A percentile compares a stretch with the other conserved stretches of the same genome.
phyloP scores from a whole-genome alignment of 1,140 invertebrate species.

The Pomacea maculata region DNA sequence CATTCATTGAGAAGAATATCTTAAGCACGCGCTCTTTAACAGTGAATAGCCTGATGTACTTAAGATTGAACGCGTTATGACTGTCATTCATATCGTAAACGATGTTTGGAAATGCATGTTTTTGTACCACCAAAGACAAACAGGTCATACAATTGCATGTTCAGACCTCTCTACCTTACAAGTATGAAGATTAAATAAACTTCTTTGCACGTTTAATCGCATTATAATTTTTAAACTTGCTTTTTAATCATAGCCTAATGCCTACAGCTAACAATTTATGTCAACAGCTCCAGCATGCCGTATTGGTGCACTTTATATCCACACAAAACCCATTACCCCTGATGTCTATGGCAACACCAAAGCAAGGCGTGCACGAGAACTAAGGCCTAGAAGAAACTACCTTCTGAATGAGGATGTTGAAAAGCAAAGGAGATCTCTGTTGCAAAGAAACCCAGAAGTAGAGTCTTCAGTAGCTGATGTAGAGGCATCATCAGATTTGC shows the following conservation, averaged over 20 bases:
- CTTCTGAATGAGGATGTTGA: constrained; percentile 33
- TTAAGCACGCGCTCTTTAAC: too few species aligned
- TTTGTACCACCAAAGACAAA: too few species aligned
- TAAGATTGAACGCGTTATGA: too few species aligned
- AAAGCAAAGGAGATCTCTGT: constrained; percentile 32
- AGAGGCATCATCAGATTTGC: constrained; percentile 20
- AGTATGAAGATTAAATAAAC: neutral
- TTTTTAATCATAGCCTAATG: too few species aligned
- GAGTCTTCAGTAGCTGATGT: neutral
- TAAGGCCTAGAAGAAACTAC: constrained; percentile 24
- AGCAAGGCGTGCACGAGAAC: constrained; percentile 14
- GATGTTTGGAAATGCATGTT: too few species aligned
- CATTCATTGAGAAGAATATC: too few species aligned
- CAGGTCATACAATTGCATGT: neutral
- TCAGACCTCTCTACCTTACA: neutral
- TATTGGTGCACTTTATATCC: neutral
- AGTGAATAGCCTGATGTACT: too few species aligned
- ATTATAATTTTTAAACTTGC: neutral
- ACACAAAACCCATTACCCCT: neutral
- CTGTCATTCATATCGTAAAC: too few species aligned
- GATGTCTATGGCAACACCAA: constrained; percentile 16
- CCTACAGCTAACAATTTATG: neutral
- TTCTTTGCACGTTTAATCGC: neutral
- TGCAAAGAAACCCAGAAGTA: constrained; percentile 22
- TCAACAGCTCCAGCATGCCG: neutral